These are phyloP conservation scores for Sebastiscus albofasciatus DNA, from an alignment of 2,797 vertebrate genomes.

Conservation along the genomic window DNA sequence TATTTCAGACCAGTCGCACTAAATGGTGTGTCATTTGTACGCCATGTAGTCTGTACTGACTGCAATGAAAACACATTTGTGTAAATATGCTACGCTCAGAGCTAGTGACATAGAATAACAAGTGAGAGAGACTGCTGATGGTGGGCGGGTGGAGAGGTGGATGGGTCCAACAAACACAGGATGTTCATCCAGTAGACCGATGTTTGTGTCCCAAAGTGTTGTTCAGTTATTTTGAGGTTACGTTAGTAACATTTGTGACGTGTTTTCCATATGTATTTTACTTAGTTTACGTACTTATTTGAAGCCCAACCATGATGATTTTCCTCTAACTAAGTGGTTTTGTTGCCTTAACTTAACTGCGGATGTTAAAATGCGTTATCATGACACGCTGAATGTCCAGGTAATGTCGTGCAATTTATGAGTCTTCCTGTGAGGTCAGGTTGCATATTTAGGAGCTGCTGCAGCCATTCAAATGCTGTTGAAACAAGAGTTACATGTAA, in stretches of 20 bases:
- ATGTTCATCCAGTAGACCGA: too few relatives aligned
- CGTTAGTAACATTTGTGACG: fast-evolving
- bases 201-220: background rate
- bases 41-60: too few relatives aligned
- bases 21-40: too few relatives aligned
- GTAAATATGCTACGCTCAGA: too few relatives aligned
- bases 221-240: background rate
- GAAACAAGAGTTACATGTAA: background rate
- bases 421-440: background rate
- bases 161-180: too few relatives aligned
- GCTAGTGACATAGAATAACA: too few relatives aligned
- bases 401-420: background rate
- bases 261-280: background rate
- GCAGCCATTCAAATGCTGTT: constrained; percentile 16
- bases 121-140: too few relatives aligned
- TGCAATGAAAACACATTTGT: too few relatives aligned
- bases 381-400: background rate
- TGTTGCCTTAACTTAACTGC: background rate
- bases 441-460: constrained; percentile 5
- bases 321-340: too few relatives aligned
- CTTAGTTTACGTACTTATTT: background rate
- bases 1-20: too few relatives aligned
- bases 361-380: too few relatives aligned
- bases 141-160: too few relatives aligned
- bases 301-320: background rate